Conservation (phyloP, 37 sponge, comb jelly and placozoan species). For the Hormiphora californensis region DNA sequence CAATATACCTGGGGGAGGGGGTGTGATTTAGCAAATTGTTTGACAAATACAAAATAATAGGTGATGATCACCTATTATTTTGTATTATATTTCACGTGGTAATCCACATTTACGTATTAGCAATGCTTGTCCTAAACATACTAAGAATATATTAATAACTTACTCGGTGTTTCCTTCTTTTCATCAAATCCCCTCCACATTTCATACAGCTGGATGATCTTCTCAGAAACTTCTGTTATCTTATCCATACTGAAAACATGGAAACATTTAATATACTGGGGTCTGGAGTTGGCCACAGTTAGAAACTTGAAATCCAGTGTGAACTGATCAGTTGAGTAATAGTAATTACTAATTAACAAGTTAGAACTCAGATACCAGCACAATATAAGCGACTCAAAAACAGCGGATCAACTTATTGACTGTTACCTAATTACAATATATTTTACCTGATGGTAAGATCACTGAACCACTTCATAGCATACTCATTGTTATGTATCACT, state of each 20-base stretch:
- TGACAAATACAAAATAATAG: background rate
- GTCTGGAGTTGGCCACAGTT: no score
- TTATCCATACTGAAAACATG: slow-evolving; percentile 34
- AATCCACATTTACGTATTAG: no score
- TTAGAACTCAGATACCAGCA: no score
- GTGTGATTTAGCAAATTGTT: background rate
- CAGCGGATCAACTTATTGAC: no score
- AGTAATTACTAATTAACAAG: no score
- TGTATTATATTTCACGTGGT: no score
- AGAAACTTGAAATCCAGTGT: no score
- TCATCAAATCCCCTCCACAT: slow-evolving; percentile 94
- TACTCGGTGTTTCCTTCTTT: slow-evolving; percentile 72
- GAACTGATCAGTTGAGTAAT: no score
- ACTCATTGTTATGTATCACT: slow-evolving; percentile 83
- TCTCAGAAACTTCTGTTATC: slow-evolving; percentile 78
- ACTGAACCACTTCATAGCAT: slow-evolving; percentile 55
- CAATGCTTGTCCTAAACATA: no score
- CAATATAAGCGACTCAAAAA: no score
- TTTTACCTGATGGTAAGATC: slow-evolving; percentile 10
- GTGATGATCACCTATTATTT: background rate
- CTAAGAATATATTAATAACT: background rate
- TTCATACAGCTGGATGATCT: slow-evolving; percentile 81
- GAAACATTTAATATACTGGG: no score
- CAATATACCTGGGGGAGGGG: background rate
- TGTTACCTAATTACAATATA: background rate